A percentile compares a stretch with the other conserved stretches of the same genome.
phyloP scores from a whole-genome alignment of 2,888 invertebrate genomes.

The Trypoxylon attenuatum region DNA sequence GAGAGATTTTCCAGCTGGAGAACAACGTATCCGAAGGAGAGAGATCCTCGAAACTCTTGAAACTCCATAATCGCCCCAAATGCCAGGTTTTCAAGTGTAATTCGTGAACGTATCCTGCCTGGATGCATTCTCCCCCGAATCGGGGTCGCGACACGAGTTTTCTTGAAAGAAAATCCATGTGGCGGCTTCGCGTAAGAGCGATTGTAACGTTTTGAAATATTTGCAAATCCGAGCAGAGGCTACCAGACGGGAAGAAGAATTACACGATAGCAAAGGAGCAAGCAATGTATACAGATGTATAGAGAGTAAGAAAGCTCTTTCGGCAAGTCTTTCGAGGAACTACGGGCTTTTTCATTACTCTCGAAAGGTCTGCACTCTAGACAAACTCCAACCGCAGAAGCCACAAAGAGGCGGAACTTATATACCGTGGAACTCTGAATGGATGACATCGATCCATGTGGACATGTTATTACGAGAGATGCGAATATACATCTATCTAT shows the following conservation, averaged over 20 bases:
- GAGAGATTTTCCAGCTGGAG: too few relatives aligned
- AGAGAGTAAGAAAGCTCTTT: conserved; percentile 1
- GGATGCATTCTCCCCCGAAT: too few relatives aligned
- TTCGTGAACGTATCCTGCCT: too few relatives aligned
- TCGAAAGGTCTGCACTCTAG: conserved; percentile 4
- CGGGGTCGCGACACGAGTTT: too few relatives aligned
- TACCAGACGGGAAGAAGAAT: neutral
- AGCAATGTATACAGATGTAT: neutral
- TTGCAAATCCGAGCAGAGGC: too few relatives aligned
- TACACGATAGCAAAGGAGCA: neutral
- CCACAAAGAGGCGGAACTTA: neutral
- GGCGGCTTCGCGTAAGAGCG: too few relatives aligned
- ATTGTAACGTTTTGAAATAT: too few relatives aligned
- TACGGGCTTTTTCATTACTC: conserved; percentile 11
- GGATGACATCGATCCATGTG: conserved; percentile 1
- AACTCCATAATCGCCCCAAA: too few relatives aligned
- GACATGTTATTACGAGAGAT: neutral
- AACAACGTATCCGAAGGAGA: too few relatives aligned
- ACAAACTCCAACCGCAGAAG: neutral
- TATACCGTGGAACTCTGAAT: neutral
- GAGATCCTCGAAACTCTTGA: too few relatives aligned
- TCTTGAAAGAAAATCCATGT: too few relatives aligned
- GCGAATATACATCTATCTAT: neutral
- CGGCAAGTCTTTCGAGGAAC: conserved; percentile 3
- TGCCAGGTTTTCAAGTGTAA: too few relatives aligned